These are phyloP conservation scores for Tetramorium bicarinatum DNA, from an alignment of 2,888 invertebrate genomes.

Conservation along the genomic window DNA sequence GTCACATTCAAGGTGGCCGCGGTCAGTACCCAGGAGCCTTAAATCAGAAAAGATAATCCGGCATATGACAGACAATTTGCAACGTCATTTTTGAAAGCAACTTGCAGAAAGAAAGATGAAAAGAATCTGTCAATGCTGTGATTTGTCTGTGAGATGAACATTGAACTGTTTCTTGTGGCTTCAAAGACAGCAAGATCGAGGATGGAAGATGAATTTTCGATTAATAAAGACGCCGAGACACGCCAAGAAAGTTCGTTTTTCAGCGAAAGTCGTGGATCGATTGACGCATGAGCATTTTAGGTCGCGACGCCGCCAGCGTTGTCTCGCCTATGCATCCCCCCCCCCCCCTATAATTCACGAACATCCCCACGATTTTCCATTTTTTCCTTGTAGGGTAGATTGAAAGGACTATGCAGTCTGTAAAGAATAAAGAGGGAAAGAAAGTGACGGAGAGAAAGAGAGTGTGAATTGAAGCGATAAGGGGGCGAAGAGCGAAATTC, in stretches of 20 bases:
- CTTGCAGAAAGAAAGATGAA: not conserved
- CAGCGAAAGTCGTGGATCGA: slow-evolving; percentile 64
- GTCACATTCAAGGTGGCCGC: no score
- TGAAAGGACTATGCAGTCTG: not conserved
- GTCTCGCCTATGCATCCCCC: slow-evolving; percentile 11
- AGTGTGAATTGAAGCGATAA: slow-evolving; percentile 25
- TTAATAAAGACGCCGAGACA: slow-evolving; percentile 4
- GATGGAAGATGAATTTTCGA: not conserved
- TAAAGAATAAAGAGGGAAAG: not conserved
- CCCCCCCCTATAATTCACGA: slow-evolving; percentile 30
- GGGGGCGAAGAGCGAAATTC: slow-evolving; percentile 27
- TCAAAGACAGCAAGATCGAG: not conserved
- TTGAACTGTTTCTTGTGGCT: not conserved
- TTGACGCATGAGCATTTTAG: slow-evolving; percentile 68
- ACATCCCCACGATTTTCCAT: not conserved
- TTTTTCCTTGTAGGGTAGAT: not conserved
- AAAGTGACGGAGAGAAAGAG: not conserved
- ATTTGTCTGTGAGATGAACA: not conserved
- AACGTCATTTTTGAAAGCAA: not conserved
- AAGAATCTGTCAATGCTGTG: not conserved
- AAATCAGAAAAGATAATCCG: not conserved
- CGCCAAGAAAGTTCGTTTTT: slow-evolving; percentile 34
- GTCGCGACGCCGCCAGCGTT: slow-evolving; percentile 36
- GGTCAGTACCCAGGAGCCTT: no score
- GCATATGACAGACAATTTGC: not conserved